Evolutionary conservation across 1,140 invertebrate species (phyloP), one percentile per base, ranked within the genome.

Genomic region (Scaptomyza montana): DNA sequence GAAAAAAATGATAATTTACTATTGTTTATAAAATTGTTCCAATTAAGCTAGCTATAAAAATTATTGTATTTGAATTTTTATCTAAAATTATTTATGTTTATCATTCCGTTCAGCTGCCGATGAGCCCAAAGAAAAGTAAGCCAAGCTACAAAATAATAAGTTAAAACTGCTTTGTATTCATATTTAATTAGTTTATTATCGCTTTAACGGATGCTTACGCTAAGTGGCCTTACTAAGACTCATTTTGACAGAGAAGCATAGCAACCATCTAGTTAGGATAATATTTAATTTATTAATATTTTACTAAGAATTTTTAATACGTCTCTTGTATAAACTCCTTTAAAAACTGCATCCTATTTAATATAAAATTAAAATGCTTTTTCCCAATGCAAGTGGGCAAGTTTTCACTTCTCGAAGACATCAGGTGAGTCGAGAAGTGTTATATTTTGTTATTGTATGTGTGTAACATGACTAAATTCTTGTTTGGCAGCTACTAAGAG

Each of bases 101-200:
- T 25, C 43, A 63, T 63, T 33, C 45, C 16, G 46, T 60, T 63
- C 94, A 97, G 96, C 96, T 92, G 95, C 95, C 93, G 96, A 96
- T 92, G 95, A 96, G 93, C 95, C 96, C 77, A 94, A 94, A 93
- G 95, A 96, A 93, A 96, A 95, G 96, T 96, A 95, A 96, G 95
- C 94, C 4, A 25, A 25, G 21, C 63, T 3, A 39, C 7, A 9
- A 25, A 7, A 16, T 12, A 16, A 46, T 25, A 16, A 21, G 21
- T 45, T 13, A 13, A 30, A 12, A 2, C 28, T 30, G 3, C 3
- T 30, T 30, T 30, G 28, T 30, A 2, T 30, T 30, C 5, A 30
- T 30, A 30, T 3, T 5, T 6, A 5, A 30, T 30, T 5, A 3
- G 1, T 3, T 19, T 10, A 8, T n/a, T 61, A 50, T 30, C 21